phyloP scores from a whole-genome alignment of 2,888 invertebrate genomes.

The Rugalucina vietnamica region DNA sequence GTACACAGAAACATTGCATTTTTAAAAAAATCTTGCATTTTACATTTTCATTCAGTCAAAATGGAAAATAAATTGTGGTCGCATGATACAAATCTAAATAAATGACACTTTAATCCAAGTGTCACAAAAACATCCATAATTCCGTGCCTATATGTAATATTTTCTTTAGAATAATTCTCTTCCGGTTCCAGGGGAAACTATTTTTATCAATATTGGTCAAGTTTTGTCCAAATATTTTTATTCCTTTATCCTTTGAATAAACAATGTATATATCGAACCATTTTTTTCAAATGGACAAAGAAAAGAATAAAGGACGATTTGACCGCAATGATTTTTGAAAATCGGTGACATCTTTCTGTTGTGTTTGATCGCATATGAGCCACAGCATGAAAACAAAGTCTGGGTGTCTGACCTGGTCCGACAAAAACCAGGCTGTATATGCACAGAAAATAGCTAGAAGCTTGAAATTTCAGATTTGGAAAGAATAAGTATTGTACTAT shows the following conservation, averaged over 20 bases:
- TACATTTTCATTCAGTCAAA: too few relatives aligned
- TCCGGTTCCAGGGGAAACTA: neutral
- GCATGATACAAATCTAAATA: too few relatives aligned
- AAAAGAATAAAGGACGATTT: neutral
- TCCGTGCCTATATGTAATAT: neutral
- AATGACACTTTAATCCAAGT: neutral
- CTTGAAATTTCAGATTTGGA: too few relatives aligned
- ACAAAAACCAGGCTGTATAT: too few relatives aligned
- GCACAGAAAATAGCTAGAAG: too few relatives aligned
- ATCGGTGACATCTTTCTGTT: neutral
- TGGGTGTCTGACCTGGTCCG: too few relatives aligned
- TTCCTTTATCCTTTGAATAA: neutral
- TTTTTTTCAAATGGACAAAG: neutral
- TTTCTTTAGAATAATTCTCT: neutral
- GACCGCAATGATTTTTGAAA: neutral
- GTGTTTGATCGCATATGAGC: neutral
- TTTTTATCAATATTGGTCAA: neutral
- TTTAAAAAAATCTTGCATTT: too few relatives aligned
- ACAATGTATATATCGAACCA: neutral
- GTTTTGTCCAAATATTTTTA: neutral
- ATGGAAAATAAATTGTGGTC: too few relatives aligned
- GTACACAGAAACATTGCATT: too few relatives aligned
- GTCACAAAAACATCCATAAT: neutral
- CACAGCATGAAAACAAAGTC: too few relatives aligned
- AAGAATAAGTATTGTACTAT: too few relatives aligned